Evolutionary conservation across 2,113 vertebrate species (phyloP).

Genomic region (Aegithalos caudatus): DNA sequence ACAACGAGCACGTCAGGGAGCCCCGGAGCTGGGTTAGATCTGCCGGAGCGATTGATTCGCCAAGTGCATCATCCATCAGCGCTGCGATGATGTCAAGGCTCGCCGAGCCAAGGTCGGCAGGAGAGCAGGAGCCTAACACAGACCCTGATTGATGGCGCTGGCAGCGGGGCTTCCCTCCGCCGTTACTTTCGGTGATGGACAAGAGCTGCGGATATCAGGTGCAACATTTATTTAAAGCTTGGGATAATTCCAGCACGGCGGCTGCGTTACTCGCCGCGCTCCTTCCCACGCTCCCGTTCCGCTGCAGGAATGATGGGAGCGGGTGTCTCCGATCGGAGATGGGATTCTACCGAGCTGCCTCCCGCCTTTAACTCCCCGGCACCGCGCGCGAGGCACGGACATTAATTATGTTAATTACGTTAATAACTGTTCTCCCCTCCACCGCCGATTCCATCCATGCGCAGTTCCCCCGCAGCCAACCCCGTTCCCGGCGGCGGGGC

Average conservation of each 20-base stretch:
- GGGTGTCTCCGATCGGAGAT: rapidly evolving
- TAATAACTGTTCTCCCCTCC: background rate
- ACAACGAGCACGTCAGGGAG: rapidly evolving
- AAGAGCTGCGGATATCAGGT: rapidly evolving
- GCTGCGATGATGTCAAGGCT: background rate
- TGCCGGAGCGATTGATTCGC: background rate
- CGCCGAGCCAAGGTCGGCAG: background rate
- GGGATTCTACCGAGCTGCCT: background rate
- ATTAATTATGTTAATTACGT: background rate
- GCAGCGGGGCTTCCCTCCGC: background rate
- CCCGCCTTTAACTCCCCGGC: background rate
- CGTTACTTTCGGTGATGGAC: background rate
- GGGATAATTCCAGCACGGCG: background rate
- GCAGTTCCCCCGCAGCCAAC: background rate
- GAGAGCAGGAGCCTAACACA: rapidly evolving
- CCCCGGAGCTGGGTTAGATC: background rate
- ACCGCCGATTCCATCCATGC: background rate
- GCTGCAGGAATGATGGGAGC: background rate
- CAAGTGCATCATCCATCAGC: background rate
- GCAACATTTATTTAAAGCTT: background rate
- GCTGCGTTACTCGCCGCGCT: rapidly evolving
- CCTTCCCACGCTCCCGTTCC: background rate
- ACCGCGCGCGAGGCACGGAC: background rate
- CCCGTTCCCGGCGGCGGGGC: background rate
- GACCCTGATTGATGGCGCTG: rapidly evolving